phyloP scores from a whole-genome alignment of 1,140 invertebrate species.

The Dendrolimus punctatus region DNA sequence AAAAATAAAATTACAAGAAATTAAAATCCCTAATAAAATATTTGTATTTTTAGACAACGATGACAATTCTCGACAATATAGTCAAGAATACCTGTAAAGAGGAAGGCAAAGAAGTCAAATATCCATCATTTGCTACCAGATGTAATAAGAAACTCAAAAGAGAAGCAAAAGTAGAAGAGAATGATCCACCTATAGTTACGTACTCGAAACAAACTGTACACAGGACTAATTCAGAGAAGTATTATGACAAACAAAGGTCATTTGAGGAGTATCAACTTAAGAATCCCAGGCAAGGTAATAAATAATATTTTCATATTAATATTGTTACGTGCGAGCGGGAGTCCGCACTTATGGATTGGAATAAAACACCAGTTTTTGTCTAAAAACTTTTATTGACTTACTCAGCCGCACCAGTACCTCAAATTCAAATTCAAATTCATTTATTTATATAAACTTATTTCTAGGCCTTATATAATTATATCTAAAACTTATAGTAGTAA shows the following conservation, averaged over 20 bases:
- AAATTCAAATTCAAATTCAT: too few species aligned
- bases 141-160: constrained; percentile 28
- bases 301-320: too few species aligned
- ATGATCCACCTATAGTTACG: constrained; percentile 30
- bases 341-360: too few species aligned
- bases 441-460: too few species aligned
- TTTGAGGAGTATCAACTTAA: constrained; percentile 32
- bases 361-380: too few species aligned
- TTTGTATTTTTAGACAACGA: constrained; percentile 72
- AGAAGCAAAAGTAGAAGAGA: constrained; percentile 13
- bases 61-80: constrained; percentile 76
- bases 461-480: too few species aligned
- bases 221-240: constrained; percentile 43
- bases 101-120: constrained; percentile 77
- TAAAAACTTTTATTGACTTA: too few species aligned
- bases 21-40: not conserved
- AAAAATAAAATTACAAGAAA: constrained; percentile 1
- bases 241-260: constrained; percentile 12
- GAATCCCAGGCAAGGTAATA: constrained; percentile 20
- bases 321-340: too few species aligned
- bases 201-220: constrained; percentile 26
- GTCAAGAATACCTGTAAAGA: constrained; percentile 75
- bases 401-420: too few species aligned
- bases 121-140: constrained; percentile 74
- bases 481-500: too few species aligned